A percentile compares a stretch with the other conserved stretches of the same genome.
Evolutionary conservation across 1,140 invertebrate species (phyloP).

Genomic region (Danaus melanippus): DNA sequence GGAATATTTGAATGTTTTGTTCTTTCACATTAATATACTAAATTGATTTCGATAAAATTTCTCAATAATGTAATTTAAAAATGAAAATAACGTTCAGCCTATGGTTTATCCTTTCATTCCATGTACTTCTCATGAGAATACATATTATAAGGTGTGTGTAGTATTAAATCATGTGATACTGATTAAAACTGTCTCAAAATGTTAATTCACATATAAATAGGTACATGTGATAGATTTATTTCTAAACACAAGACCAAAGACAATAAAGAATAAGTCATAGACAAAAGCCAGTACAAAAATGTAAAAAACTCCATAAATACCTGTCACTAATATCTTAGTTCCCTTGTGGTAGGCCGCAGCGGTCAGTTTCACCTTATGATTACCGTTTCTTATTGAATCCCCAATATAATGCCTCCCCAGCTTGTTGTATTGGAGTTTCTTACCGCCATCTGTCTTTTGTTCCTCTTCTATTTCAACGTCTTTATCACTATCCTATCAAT

Average conservation of each 20-base stretch:
- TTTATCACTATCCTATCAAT: slow-evolving; percentile 70
- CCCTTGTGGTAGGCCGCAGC: slow-evolving; percentile 85
- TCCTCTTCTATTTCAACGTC: slow-evolving; percentile 64
- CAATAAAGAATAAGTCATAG: not conserved
- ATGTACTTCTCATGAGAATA: too few species aligned
- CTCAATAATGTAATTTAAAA: too few species aligned
- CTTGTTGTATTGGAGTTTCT: slow-evolving; percentile 79
- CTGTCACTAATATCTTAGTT: slow-evolving; percentile 84
- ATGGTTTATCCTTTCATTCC: too few species aligned
- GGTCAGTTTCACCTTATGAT: slow-evolving; percentile 77
- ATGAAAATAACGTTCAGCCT: too few species aligned
- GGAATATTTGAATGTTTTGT: too few species aligned
- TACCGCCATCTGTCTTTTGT: slow-evolving; percentile 49
- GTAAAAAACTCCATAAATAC: slow-evolving; percentile 28
- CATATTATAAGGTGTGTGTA: too few species aligned
- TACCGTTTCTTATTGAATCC: slow-evolving; percentile 77
- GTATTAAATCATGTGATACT: too few species aligned
- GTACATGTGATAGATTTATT: not conserved
- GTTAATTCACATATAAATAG: too few species aligned
- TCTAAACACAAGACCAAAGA: not conserved
- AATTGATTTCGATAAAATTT: too few species aligned
- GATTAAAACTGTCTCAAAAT: too few species aligned
- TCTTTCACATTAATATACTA: too few species aligned
- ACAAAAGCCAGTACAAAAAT: not conserved
- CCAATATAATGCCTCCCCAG: slow-evolving; percentile 80